These are phyloP conservation scores for Bungarus multicinctus DNA, from an alignment of 2,113 vertebrate genomes.

Conservation along the genomic window DNA sequence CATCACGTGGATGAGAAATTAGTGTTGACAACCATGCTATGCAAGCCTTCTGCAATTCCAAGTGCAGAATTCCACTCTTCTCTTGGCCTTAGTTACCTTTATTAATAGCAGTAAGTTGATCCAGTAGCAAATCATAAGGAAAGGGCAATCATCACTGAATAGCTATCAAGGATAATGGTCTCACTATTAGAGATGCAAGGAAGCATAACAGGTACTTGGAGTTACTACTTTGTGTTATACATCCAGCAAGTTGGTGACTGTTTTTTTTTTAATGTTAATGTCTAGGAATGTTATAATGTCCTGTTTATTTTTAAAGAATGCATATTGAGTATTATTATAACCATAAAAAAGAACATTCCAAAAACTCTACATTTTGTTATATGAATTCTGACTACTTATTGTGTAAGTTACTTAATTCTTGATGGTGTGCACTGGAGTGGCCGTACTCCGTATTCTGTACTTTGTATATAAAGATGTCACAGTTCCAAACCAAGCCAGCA, in stretches of 20 bases:
- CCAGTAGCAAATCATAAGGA: not conserved
- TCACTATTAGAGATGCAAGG: not conserved
- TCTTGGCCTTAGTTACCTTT: not conserved
- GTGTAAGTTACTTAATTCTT: not conserved
- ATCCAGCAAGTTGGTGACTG: not conserved
- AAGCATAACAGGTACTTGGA: not conserved
- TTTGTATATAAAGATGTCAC: not conserved
- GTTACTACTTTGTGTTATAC: not conserved
- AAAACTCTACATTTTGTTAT: not conserved
- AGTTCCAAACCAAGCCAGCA: too few relatives aligned
- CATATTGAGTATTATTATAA: not conserved
- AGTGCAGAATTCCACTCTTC: not conserved
- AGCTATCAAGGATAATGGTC: not conserved
- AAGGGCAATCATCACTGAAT: not conserved
- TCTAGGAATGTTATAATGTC: not conserved
- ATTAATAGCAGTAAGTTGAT: not conserved
- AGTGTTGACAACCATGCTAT: not conserved
- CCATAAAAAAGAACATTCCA: not conserved
- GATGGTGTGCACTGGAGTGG: not conserved
- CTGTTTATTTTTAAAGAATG: not conserved
- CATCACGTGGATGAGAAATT: not conserved
- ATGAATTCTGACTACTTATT: not conserved
- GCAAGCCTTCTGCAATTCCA: not conserved
- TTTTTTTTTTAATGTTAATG: not conserved
- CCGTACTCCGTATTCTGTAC: not conserved